A percentile compares a stretch with the other conserved stretches of the same genome.
Conservation (phyloP, 2,113 vertebrate species). For the Amia ocellicauda region DNA sequence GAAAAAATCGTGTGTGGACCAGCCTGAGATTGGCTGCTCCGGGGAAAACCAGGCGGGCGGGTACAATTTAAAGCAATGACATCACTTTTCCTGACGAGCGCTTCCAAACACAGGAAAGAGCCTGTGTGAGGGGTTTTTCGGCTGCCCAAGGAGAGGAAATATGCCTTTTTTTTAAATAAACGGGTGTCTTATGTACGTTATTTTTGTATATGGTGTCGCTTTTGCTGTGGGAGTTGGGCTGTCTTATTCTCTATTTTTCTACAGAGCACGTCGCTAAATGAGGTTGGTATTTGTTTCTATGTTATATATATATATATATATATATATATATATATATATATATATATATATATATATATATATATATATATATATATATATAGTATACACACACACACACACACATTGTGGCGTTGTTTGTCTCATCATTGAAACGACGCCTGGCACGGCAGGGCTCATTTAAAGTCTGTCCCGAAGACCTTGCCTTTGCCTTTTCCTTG, state of each 20-base stretch:
- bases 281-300: neutral
- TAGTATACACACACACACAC: too few relatives aligned
- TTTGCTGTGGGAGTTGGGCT: constrained; percentile 28
- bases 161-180: neutral
- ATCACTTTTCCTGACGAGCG: constrained; percentile 61
- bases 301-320: too few relatives aligned
- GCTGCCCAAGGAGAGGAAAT: neutral
- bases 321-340: too few relatives aligned
- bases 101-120: constrained; percentile 51
- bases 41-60: constrained; percentile 49
- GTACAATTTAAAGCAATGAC: constrained; percentile 61
- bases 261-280: neutral
- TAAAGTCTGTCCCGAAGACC: too few relatives aligned
- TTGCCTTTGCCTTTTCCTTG: too few relatives aligned
- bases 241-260: constrained; percentile 38
- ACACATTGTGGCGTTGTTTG: too few relatives aligned
- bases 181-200: too few relatives aligned
- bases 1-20: too few relatives aligned
- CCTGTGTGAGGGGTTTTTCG: constrained; percentile 8
- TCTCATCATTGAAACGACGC: too few relatives aligned
- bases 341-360: too few relatives aligned
- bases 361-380: too few relatives aligned
- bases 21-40: constrained; percentile 24
- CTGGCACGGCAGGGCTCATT: too few relatives aligned
- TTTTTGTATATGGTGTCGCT: constrained; percentile 38